Evolutionary conservation across 1,140 invertebrate species (phyloP).

Genomic region (Dendroctonus valens): DNA sequence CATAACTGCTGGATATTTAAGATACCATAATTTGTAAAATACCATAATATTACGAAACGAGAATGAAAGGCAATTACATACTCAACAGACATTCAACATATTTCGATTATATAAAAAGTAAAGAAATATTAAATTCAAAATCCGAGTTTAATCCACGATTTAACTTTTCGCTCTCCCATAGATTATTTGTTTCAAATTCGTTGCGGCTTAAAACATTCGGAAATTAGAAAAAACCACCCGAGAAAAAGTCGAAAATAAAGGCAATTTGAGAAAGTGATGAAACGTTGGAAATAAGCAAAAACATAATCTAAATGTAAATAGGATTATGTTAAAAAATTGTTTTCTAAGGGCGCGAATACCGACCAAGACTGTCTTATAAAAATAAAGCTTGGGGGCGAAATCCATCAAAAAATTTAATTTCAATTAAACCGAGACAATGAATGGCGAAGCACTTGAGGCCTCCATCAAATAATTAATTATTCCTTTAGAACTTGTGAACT

Average conservation of each 20-base stretch:
- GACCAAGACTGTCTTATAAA: too few species aligned
- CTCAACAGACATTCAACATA: too few species aligned
- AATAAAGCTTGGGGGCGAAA: too few species aligned
- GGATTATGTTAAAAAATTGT: constrained; percentile 26
- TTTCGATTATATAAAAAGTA: background rate
- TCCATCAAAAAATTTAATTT: too few species aligned
- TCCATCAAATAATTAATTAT: too few species aligned
- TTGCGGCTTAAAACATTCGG: background rate
- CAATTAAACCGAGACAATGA: too few species aligned
- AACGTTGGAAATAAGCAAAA: constrained; percentile 20
- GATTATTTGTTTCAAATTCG: background rate
- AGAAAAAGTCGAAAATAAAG: constrained; percentile 1
- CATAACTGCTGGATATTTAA: too few species aligned
- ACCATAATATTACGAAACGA: background rate
- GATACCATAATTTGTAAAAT: background rate
- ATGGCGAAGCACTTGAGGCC: too few species aligned
- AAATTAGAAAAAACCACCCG: constrained; percentile 9
- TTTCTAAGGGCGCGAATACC: background rate
- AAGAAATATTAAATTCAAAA: background rate
- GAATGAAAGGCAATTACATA: too few species aligned
- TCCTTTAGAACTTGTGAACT: too few species aligned
- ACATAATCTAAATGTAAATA: constrained; percentile 32
- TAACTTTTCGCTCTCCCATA: background rate
- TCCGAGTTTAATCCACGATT: background rate
- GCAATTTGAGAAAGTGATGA: constrained; percentile 13